Conservation (phyloP, 1,140 invertebrate genomes). For the Sminthurides bifidus region DNA sequence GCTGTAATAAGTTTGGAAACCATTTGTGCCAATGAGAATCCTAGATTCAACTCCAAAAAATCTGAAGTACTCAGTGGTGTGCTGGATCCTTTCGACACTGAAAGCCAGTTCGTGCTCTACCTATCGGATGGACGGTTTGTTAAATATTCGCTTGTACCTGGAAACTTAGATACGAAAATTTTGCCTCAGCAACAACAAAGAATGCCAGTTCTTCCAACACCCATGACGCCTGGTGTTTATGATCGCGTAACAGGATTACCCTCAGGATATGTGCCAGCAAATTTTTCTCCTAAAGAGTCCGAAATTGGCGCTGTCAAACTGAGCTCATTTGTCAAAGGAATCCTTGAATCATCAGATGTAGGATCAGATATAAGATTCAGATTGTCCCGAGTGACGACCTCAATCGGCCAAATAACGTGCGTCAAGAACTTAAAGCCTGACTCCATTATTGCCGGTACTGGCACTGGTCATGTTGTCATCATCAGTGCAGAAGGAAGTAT, state of each 20-base stretch:
- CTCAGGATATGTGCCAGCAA: too few relatives aligned
- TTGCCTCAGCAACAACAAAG: background rate
- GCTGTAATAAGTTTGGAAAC: conserved; percentile 19
- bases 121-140: conserved; percentile 26
- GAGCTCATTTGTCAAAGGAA: background rate
- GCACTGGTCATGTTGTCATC: conserved; percentile 15
- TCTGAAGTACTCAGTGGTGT: conserved; percentile 20
- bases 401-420: conserved; percentile 17
- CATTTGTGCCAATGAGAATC: conserved; percentile 17
- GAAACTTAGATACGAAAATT: background rate
- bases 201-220: background rate
- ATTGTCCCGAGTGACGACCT: conserved; percentile 13
- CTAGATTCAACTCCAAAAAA: conserved; percentile 23
- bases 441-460: conserved; percentile 19
- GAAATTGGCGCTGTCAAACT: too few relatives aligned
- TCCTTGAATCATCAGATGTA: conserved; percentile 11
- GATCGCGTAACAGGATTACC: background rate
- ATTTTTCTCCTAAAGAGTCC: background rate
- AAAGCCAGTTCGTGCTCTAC: conserved; percentile 18
- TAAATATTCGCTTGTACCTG: background rate
- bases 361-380: conserved; percentile 18
- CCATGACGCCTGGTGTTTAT: background rate
- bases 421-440: conserved; percentile 9
- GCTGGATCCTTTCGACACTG: conserved; percentile 12
- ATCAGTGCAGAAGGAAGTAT: background rate